Evolutionary conservation across 1,140 invertebrate species (phyloP), one percentile per base, ranked within the genome.

Genomic region (Sycophaga agraensis): DNA sequence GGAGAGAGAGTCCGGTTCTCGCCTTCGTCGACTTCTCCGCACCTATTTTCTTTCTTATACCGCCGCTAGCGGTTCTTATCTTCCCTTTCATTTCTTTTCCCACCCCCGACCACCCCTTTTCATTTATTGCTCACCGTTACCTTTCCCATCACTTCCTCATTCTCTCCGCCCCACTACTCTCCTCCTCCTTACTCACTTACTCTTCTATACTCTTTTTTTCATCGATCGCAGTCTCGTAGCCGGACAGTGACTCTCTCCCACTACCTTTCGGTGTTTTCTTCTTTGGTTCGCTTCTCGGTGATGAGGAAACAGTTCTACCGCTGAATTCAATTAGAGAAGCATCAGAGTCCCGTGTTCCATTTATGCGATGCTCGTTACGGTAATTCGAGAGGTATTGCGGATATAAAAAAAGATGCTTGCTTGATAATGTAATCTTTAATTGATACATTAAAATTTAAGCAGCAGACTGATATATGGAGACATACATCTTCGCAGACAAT

Each of bases 271-370:
- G 19, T 31, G 11, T 14, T 42, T 42, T 24, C 6, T 24, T 34
- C 28, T 58, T n/a, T n/a, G n/a, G n/a, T 40, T 14, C 7, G 9
- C 5, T 49, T 31, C 11, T n/a, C 14, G 14, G 26, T 4, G n/a
- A 4, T 14, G 7, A 28, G 2, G 21, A 50, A 49, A 49, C 49
- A 50, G 7, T 59, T 59, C 12, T n/a, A 24, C 12, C 22, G 5
- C 7, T 16, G 45, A 17, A 59, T 59, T 59, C 34, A 50, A 59
- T 59, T 50, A 59, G 35, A 42, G 26, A 39, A 49, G 22, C 34
- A 50, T 49, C 45, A 9, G 24, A 40, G 24, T 24, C 12, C 48
- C 21, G 21, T 57, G 8, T 57, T 26, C n/a, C 9, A 17, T 3
- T 14, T 4, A 42, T 43, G 4, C 28, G 19, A 21, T n/a, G n/a